Conservation (phyloP, 2,113 vertebrate genomes). For the Riparia riparia region DNA sequence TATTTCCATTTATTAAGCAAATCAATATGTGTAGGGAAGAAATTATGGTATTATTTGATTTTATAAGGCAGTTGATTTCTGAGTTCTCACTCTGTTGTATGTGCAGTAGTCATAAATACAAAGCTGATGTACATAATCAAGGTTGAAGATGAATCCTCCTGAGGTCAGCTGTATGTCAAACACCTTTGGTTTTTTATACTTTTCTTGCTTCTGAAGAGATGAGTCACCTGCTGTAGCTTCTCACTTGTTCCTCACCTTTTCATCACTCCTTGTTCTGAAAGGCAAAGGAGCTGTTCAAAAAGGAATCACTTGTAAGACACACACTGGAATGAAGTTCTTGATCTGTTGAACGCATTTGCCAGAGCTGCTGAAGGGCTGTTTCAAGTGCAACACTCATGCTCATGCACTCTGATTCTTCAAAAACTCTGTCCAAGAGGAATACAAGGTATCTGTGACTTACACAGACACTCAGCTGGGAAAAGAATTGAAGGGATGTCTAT, state of each 20-base stretch:
- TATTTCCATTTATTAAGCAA: background rate
- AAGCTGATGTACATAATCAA: background rate
- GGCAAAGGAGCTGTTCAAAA: background rate
- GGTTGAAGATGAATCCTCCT: background rate
- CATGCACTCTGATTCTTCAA: background rate
- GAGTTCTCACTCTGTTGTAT: background rate
- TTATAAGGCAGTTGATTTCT: background rate
- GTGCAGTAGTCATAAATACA: background rate
- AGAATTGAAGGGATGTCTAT: background rate
- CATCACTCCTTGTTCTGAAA: background rate
- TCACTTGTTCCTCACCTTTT: background rate
- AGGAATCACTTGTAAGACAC: background rate
- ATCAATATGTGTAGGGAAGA: background rate
- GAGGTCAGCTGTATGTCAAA: background rate
- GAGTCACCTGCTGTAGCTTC: background rate
- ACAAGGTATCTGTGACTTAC: background rate
- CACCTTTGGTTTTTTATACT: background rate
- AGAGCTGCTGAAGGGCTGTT: background rate
- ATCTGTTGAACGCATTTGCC: fast-evolving
- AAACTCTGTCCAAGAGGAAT: background rate
- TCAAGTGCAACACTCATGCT: background rate
- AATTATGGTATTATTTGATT: fast-evolving
- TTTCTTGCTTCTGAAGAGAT: background rate
- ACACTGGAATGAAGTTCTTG: background rate
- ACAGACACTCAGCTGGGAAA: background rate